Evolutionary conservation across 2,888 invertebrate species (phyloP).

Genomic region (Plusia festucae): DNA sequence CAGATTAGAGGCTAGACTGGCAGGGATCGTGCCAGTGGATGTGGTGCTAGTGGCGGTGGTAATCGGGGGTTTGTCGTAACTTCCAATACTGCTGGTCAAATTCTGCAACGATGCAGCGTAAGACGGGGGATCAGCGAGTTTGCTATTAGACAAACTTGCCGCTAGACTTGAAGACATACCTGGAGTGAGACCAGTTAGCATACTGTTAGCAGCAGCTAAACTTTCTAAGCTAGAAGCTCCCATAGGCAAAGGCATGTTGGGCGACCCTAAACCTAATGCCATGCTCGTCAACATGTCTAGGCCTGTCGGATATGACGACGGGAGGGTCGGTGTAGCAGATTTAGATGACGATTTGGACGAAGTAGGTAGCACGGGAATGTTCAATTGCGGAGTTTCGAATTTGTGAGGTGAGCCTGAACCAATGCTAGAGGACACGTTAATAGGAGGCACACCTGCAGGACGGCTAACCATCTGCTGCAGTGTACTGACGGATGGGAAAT

Average conservation of each 20-base stretch:
- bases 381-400: conserved; percentile 88
- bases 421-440: conserved; percentile 83
- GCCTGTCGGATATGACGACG: conserved; percentile 85
- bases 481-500: conserved; percentile 86
- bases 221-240: conserved; percentile 83
- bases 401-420: conserved; percentile 88
- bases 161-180: conserved; percentile 82
- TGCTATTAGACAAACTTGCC: conserved; percentile 80
- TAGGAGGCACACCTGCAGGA: conserved; percentile 86
- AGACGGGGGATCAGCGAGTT: conserved; percentile 84
- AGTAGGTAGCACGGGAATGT: conserved; percentile 90
- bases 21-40: conserved; percentile 85
- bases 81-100: conserved; percentile 79
- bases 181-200: conserved; percentile 82
- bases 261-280: conserved; percentile 84
- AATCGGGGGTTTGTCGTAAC: conserved; percentile 83
- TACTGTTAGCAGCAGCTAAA: conserved; percentile 86
- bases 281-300: conserved; percentile 87
- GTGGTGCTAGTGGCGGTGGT: conserved; percentile 86
- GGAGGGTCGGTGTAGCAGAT: conserved; percentile 86
- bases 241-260: conserved; percentile 81
- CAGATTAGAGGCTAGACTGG: conserved; percentile 89
- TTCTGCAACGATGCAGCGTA: conserved; percentile 85
- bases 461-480: conserved; percentile 87
- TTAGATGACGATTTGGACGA: conserved; percentile 90